Conservation (phyloP, 1,140 invertebrate species). For the Lepidurus apus region DNA sequence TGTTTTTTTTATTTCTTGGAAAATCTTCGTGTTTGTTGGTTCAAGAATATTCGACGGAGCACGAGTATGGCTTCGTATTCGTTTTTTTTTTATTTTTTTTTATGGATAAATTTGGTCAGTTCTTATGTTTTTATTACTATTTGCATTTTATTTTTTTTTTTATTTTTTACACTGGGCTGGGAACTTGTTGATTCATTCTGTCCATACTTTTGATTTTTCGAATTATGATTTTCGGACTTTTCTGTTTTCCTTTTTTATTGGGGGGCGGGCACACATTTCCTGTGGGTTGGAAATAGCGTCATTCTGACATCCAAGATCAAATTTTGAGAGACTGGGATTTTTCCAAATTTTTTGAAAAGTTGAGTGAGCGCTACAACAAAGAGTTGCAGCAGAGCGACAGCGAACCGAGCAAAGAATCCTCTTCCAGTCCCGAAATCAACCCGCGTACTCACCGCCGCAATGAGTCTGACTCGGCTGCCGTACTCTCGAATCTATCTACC, state of each 20-base stretch:
- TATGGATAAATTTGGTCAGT: neutral
- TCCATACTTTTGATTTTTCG: conserved; percentile 41
- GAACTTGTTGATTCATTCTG: conserved; percentile 39
- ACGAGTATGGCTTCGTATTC: neutral
- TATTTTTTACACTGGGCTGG: neutral
- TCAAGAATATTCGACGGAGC: neutral
- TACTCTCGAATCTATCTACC: neutral
- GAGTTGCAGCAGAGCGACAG: neutral
- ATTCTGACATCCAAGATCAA: conserved; percentile 56
- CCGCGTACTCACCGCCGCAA: conserved; percentile 39
- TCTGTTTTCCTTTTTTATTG: conserved; percentile 33
- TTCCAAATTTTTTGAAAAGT: conserved; percentile 65
- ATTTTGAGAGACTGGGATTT: conserved; percentile 76
- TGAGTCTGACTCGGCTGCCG: conserved; percentile 37
- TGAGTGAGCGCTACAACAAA: conserved; percentile 24
- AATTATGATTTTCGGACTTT: conserved; percentile 37
- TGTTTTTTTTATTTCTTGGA: neutral
- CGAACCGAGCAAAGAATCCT: neutral
- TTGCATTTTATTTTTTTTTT: neutral
- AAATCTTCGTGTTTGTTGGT: neutral
- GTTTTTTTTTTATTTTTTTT: too few relatives aligned
- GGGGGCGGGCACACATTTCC: conserved; percentile 3
- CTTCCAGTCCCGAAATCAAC: neutral
- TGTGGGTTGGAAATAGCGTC: conserved; percentile 44
- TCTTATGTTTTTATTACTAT: neutral